Base-by-base conservation (phyloP, 2,888 invertebrate species). In the Diplolepis rosae region DNA sequence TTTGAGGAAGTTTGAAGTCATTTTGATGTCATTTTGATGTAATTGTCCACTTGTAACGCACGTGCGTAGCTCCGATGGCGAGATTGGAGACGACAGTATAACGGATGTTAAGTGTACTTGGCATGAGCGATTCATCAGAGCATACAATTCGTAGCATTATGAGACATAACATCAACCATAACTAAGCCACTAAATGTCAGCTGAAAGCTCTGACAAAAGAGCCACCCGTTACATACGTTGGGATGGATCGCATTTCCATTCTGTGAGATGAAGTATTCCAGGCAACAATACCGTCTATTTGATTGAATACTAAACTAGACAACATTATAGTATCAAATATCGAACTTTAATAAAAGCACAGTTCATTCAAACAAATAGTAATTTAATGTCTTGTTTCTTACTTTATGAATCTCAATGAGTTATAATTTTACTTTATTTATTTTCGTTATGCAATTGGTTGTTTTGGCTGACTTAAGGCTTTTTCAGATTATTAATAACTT, bases 81-180 rank as follows among this genome's bases (percentile, higher is more conserved):
- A 79, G 80, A 83, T 85, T 84, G 85, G 79, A 74, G 73, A 72
- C 76, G 84, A 84, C 84, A 84, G 83, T 74, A 77, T 84, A 84
- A 80, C 84, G 80, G 80, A 80, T 78, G 82, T 82, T 74, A 81
- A 85, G 84, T 78, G 84, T 75, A 75, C 83, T 84, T 80, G 76
- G 80, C 77, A 80, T 79, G 72, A 73, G 82, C 82, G 82, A 85
- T 85, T 85, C 84, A 85, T 85, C 85, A 85, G 78, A 77, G 78
- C 66, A 78, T 79, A 84, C 83, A 83, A 84, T 85, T 84, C 79
- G 83, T 81, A 82, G 80, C 81, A 79, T 79, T 81, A 78, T 79
- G 77, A 79, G 77, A 84, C 82, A 78, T 78, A 83, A 80, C 83
- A 82, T 80, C 79, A 80, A 77, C 76, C 77, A 28, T 52, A 27